Evolutionary conservation across 2,888 invertebrate genomes (phyloP), one percentile per base, ranked within the genome.

Genomic region (Sphecodes monilicornis): DNA sequence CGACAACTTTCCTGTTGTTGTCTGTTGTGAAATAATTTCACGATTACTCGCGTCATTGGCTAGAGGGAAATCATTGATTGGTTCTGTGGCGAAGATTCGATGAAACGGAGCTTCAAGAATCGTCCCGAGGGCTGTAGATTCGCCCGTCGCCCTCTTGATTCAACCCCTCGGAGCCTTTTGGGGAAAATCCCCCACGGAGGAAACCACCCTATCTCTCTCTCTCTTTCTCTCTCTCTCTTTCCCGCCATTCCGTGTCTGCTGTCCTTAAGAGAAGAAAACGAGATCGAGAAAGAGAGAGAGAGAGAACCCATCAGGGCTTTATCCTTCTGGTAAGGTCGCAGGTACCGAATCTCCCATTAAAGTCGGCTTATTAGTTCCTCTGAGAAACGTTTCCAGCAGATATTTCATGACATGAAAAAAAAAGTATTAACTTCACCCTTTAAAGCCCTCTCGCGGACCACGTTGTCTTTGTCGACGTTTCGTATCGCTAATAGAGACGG

Each of bases 111-210:
- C 29, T n/a, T 11, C 32, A 22, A 41, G 46, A 74, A 71, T 60
- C 22, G 69, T 41, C 70, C 41, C 22, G 74, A 41, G 39, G 66
- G n/a, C 46, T 50, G 41, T 64, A 75, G 76, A 78, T 79, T 70
- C 69, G 26, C 43, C 66, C 18, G 32, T 36, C 43, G 36, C 46
- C 69, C 69, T 76, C 71, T 79, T 60, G 70, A 76, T 76, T 74
- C 73, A 66, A 76, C 70, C 77, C 57, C 77, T 76, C 85, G 71
- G 78, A 87, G 83, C 32, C 76, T 76, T 82, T 87, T 78, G 73
- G 78, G 79, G 29, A 66, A 76, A 79, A 82, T 84, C 72, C 86
- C 64, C 84, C 64, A 26, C n/a, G 78, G 73, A 82, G 83, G 75
- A 79, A 89, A 78, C 79, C 82, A 68, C 74, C 79, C 74, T 36